phyloP scores from a whole-genome alignment of 2,888 invertebrate genomes.

The Pristionchus entomophagus region DNA sequence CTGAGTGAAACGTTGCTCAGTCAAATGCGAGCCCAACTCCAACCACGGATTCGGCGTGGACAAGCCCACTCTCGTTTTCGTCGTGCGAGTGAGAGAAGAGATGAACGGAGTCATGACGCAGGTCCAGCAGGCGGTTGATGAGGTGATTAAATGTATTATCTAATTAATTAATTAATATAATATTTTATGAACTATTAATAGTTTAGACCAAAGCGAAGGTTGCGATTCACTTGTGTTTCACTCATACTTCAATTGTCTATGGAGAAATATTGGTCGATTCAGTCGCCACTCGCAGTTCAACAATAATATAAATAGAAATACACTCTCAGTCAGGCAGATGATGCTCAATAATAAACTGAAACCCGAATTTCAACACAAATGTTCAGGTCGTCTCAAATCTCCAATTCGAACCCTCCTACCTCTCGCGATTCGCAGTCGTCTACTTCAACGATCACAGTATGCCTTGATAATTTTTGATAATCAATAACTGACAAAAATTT shows the following conservation, averaged over 20 bases:
- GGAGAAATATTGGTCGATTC: no score
- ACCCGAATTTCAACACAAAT: no score
- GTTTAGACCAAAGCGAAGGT: no score
- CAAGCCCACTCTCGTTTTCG: constrained; percentile 63
- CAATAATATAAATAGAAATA: background rate
- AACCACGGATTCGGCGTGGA: constrained; percentile 60
- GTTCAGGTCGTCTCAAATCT: constrained; percentile 4
- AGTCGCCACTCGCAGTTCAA: background rate
- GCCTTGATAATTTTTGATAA: no score
- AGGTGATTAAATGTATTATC: background rate
- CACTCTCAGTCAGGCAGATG: no score
- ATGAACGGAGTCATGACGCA: constrained; percentile 58
- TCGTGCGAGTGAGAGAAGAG: constrained; percentile 58
- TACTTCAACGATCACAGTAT: constrained; percentile 45
- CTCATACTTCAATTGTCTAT: background rate
- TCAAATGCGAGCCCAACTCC: constrained; percentile 59
- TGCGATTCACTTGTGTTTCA: background rate
- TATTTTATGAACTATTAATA: no score
- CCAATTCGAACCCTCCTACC: constrained; percentile 43
- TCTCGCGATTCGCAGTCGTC: constrained; percentile 35
- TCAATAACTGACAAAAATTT: no score
- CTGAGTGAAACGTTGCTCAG: constrained; percentile 52
- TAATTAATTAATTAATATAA: no score
- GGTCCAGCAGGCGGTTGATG: constrained; percentile 48
- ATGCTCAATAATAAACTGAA: no score